A percentile compares a stretch with the other conserved stretches of the same genome.
Evolutionary conservation across 2,888 invertebrate species (phyloP).

Genomic region (Myopa testacea): DNA sequence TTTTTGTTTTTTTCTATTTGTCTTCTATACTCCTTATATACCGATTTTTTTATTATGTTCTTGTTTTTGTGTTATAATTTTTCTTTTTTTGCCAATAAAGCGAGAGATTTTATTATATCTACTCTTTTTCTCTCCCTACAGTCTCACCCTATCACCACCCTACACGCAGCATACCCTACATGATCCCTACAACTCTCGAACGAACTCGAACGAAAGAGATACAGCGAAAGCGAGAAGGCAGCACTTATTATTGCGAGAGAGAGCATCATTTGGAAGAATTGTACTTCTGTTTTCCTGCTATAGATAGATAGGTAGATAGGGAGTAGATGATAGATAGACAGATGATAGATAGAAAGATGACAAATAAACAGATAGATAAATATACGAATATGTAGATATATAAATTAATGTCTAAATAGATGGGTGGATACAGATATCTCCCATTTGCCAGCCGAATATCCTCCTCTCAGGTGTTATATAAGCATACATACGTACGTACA

Average conservation of each 20-base stretch:
- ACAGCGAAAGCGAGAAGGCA: too few relatives aligned
- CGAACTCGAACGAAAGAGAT: too few relatives aligned
- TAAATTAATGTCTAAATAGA: not conserved
- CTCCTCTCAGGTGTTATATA: not conserved
- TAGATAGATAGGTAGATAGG: not conserved
- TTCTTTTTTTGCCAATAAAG: slow-evolving; percentile 35
- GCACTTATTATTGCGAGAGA: too few relatives aligned
- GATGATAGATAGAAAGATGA: not conserved
- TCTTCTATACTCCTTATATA: slow-evolving; percentile 13
- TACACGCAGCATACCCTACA: not conserved
- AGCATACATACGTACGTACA: not conserved
- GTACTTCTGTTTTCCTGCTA: not conserved
- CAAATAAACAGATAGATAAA: not conserved
- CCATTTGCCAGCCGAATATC: not conserved
- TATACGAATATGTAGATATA: slow-evolving; percentile 6
- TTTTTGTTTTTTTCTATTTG: not conserved
- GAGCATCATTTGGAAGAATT: too few relatives aligned
- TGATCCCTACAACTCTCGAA: not conserved
- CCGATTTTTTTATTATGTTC: not conserved
- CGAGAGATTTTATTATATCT: slow-evolving; percentile 15
- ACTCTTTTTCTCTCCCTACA: not conserved
- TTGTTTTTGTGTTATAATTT: not conserved
- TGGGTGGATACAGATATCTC: not conserved
- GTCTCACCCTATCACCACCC: not conserved
- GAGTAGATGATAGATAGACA: not conserved